Base-by-base conservation (phyloP, 2,113 vertebrate species). In the Phainopepla nitens region DNA sequence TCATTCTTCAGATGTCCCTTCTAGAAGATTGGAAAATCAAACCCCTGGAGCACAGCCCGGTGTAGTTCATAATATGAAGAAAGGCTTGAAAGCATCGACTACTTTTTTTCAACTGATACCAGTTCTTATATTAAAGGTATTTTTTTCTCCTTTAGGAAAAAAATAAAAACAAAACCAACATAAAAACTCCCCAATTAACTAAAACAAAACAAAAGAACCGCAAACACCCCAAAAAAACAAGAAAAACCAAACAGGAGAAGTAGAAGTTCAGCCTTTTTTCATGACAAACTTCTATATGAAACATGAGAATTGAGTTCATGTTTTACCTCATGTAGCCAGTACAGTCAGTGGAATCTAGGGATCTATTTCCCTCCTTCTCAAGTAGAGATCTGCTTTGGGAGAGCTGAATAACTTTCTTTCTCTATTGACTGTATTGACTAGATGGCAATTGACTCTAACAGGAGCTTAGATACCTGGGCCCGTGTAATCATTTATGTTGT, bases 191-290 rank as follows among this genome's bases (percentile, higher is more conserved):
- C 17, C 8, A 44, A 62, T 20, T 16, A 22, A 65, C 3, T 3
- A 42, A 56, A 42, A 4, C 2, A 15, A 66, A 44, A 21, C 3
- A 17, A 45, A 13, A 11, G n/a, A 56, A 4, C 1, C 7, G 3
- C 24, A 5, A 36, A 27, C 8, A 15, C 9, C 28, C 5, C 1
- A 9, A 82, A 82, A 53, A 60, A 12, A 0, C 16, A 56, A 47
- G 13, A 23, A 22, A 57, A 81, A 24, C 0, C 9, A 44, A 57
- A 33, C 15, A 44, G 33, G 22, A 54, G 15, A 73, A 50, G 7
- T 16, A 51, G n/a, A 75, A 62, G 23, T 44, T 42, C 39, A 83
- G 2, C 4, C 27, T 47, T 50, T 77, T 72, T 64, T 49, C 15
- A 36, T 66, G 7, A 36, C 10, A 81, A 54, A 87, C 50, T 20